These are phyloP conservation scores for Drosophila carrolli DNA, from an alignment of 1,140 invertebrate genomes.

Conservation along the genomic window DNA sequence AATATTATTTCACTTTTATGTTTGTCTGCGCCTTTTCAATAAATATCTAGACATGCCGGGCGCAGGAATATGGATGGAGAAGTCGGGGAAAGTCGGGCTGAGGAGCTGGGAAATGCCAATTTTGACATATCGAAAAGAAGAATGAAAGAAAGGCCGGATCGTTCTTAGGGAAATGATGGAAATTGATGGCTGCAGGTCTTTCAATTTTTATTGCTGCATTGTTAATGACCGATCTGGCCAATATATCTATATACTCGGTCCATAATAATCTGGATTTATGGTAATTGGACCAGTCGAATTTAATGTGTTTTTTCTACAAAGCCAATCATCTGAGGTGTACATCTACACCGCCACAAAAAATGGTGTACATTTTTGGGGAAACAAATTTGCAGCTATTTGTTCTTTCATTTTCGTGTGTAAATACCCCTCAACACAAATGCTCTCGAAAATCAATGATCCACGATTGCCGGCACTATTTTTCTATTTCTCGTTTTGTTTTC, in stretches of 20 bases:
- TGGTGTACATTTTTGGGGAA: too few relatives aligned
- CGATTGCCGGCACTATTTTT: slow-evolving; percentile 23
- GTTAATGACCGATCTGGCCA: slow-evolving; percentile 68
- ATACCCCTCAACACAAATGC: background rate
- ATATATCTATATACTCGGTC: slow-evolving; percentile 39
- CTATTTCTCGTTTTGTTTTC: slow-evolving; percentile 44
- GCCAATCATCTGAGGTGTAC: slow-evolving; percentile 5
- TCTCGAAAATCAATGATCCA: slow-evolving; percentile 19
- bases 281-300: slow-evolving; percentile 45
- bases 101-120: slow-evolving; percentile 45
- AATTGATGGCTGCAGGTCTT: slow-evolving; percentile 63
- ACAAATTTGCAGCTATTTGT: background rate
- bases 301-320: slow-evolving; percentile 4
- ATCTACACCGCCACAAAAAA: background rate
- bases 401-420: background rate
- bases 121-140: slow-evolving; percentile 59
- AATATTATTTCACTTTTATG: slow-evolving; percentile 83
- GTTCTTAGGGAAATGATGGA: slow-evolving; percentile 33
- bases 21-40: slow-evolving; percentile 81
- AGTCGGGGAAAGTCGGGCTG: slow-evolving; percentile 1
- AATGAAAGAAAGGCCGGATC: slow-evolving; percentile 47
- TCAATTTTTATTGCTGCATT: slow-evolving; percentile 69
- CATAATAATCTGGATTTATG: slow-evolving; percentile 34
- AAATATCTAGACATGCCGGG: slow-evolving; percentile 65
- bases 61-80: slow-evolving; percentile 7